Evolutionary conservation across 1,140 invertebrate species (phyloP), one percentile per base, ranked within the genome.

Genomic region (Trissolcus basalis): DNA sequence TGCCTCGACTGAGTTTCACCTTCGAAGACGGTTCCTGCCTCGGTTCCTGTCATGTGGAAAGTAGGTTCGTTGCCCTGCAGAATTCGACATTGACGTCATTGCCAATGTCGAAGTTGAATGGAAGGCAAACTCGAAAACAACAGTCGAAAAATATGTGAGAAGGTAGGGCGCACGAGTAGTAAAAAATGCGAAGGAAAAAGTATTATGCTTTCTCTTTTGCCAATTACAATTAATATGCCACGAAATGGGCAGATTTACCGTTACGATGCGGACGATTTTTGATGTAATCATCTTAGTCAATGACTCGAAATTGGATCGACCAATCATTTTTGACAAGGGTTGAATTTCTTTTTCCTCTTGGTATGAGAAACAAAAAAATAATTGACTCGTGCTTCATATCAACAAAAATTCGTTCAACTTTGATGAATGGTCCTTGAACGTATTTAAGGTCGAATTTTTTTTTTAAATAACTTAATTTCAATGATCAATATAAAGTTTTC

Each of bases 41-140:
- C 6, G 19, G 19, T 27, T 27, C 19, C 19, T 27, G 61, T 51
- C 56, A 56, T 53, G 74, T 71, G 68, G 68, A 72, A 72, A 77
- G 68, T 77, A 63, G 68, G 74, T 77, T 77, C 68, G 74, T 72
- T 77, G 74, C 55, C 74, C 74, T 59, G 68, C 54, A 67, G 60
- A 71, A 71, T 77, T 77, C 74, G 74, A 72, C 74, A 77, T 72
- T 77, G 68, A 60, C 74, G 68, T 63, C 68, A 70, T 67, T 70
- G 74, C 68, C 74, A 77, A 77, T 77, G 74, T 77, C 74, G 68
- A 77, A 63, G 74, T 77, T 68, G 68, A 76, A 70, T 53, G 51
- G 44, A 48, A 54, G 67, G 47, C 64, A 39, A 61, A 68, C 63
- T 51, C 49, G 68, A 64, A 72, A 58, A 65, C 48, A 68, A 68